Base-by-base conservation (phyloP, 2,888 invertebrate species). In the Sphaerophoria taeniata region DNA sequence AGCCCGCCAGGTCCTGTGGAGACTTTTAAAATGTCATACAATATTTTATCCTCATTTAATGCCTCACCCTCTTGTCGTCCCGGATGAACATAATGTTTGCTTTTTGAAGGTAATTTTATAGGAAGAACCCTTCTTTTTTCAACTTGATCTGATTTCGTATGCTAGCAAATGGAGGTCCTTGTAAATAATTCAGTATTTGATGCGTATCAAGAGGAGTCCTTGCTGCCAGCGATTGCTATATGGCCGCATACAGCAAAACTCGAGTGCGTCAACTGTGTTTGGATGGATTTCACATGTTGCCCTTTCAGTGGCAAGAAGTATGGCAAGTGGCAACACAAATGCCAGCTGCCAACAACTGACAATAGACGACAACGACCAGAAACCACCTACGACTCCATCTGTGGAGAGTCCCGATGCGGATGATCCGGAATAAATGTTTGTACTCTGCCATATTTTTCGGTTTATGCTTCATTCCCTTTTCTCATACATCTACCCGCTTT, bases 1-100 rank as follows among this genome's bases (percentile, higher is more conserved):
- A n/a, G n/a, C n/a, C n/a, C n/a, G n/a, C n/a, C 11, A 14, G 31
- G 51, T 43, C 65, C 43, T 45, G 65, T 43, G 69, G 9, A 49
- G 70, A 80, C 67, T 69, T 76, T 80, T 70, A 76, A 80, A 85
- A 80, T 85, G 85, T 85, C 81, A 81, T 81, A 76, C 76, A 81
- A 85, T 85, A 85, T 85, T 81, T 85, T 85, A 81, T 85, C 58
- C 81, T 81, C 85, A 81, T 85, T 84, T 84, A 75, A 73, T 72
- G 69, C 55, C 70, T 45, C 24, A 31, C 16, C 33, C 14, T 43
- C n/a, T n/a, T 56, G 43, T 5, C 33, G 69, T 53, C 7, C 16
- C 39, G 43, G 2, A n/a, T n/a, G n/a, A n/a, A 16, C 36, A 51
- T 14, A 6, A 9, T 6, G 45, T 51, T 12, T 43, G 24, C 39